A percentile compares a stretch with the other conserved stretches of the same genome.
Conservation (phyloP, 2,113 vertebrate genomes). For the Colistium nudipinnis region DNA sequence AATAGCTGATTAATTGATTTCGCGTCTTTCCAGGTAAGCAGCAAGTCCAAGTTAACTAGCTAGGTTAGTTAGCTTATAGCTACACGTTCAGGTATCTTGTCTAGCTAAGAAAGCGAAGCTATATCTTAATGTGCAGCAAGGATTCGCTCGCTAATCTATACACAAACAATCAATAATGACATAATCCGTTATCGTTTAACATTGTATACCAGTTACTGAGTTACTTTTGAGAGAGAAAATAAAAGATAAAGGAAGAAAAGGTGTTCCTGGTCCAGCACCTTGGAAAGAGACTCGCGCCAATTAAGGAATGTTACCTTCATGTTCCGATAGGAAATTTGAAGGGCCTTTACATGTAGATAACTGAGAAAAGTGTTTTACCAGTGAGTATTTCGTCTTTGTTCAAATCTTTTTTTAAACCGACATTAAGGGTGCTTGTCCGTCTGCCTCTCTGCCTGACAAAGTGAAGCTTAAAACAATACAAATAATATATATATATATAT, state of each 20-base stretch:
- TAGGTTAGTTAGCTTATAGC: background rate
- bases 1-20: background rate
- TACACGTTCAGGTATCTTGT: background rate
- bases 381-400: too few species aligned
- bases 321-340: background rate
- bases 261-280: background rate
- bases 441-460: too few species aligned
- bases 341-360: background rate
- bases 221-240: background rate
- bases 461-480: too few species aligned
- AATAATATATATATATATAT: too few species aligned
- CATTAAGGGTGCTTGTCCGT: too few species aligned
- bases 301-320: slow-evolving; percentile 5
- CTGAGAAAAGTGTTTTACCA: too few species aligned
- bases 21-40: background rate
- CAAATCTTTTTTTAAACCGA: too few species aligned
- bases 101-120: too few species aligned
- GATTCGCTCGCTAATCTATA: background rate
- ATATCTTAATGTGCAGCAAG: background rate
- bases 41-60: background rate
- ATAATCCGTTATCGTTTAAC: background rate
- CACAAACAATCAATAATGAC: background rate
- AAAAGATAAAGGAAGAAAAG: fast-evolving
- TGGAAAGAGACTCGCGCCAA: slow-evolving; percentile 19
- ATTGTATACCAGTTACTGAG: background rate